These are phyloP conservation scores for Patella caerulea DNA, from an alignment of 2,888 invertebrate genomes.

Conservation along the genomic window DNA sequence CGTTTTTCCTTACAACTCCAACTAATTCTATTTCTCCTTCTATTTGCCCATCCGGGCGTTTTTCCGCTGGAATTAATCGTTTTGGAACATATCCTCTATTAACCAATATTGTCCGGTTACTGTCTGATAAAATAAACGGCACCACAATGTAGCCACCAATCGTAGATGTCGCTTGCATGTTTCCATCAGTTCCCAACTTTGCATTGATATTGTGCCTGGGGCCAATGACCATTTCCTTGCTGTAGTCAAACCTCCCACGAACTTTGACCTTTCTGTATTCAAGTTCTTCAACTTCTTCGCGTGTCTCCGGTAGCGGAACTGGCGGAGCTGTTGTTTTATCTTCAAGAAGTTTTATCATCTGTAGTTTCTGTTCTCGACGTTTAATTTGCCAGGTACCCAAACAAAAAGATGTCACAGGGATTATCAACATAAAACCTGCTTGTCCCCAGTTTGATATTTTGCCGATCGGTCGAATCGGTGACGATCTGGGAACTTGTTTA, in stretches of 20 bases:
- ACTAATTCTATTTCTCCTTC: constrained; percentile 81
- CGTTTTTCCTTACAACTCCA: constrained; percentile 85
- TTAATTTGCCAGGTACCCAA: constrained; percentile 94
- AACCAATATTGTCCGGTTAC: constrained; percentile 86
- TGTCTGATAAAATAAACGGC: constrained; percentile 85
- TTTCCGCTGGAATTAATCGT: constrained; percentile 76
- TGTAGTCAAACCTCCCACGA: constrained; percentile 86
- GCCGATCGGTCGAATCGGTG: too few relatives aligned
- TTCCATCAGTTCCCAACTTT: constrained; percentile 18
- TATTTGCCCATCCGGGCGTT: constrained; percentile 71
- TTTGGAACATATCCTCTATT: constrained; percentile 94
- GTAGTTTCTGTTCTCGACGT: constrained; percentile 89
- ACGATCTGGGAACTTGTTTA: too few relatives aligned
- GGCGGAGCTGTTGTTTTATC: constrained; percentile 77
- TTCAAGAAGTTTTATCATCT: constrained; percentile 82
- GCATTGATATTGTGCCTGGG: constrained; percentile 75
- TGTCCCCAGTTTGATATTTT: too few relatives aligned
- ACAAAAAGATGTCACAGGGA: constrained; percentile 87
- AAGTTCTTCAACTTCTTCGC: constrained; percentile 77
- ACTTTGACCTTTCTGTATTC: constrained; percentile 87
- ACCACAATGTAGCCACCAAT: constrained; percentile 81
- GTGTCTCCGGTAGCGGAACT: constrained; percentile 67
- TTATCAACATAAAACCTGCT: constrained; percentile 74
- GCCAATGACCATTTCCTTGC: constrained; percentile 86
- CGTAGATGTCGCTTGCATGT: constrained; percentile 8